Evolutionary conservation across 2,113 vertebrate species (phyloP).

Genomic region (Perca schrenkii): DNA sequence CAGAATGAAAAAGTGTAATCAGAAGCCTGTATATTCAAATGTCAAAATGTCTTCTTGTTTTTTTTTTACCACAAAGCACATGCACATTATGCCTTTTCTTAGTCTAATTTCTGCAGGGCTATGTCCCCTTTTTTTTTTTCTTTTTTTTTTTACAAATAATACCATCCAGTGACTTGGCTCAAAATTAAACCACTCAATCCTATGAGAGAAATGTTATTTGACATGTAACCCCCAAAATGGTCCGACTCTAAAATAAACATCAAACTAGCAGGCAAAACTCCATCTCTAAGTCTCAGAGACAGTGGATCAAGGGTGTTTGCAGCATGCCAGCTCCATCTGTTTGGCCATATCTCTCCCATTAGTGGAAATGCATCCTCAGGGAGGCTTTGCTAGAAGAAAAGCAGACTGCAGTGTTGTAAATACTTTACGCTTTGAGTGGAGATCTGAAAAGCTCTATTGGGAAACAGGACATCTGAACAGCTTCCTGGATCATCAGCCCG

Average conservation of each 20-base stretch:
- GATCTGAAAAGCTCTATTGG: conserved; percentile 53
- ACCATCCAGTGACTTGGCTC: conserved; percentile 6
- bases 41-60: not conserved
- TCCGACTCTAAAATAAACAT: conserved; percentile 30
- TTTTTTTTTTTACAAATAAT: conserved; percentile 4
- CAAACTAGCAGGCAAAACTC: conserved; percentile 21
- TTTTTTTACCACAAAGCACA: not conserved
- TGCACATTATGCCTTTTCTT: too few species aligned
- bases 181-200: not conserved
- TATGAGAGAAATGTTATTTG: not conserved
- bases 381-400: conserved; percentile 47
- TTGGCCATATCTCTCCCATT: conserved; percentile 65
- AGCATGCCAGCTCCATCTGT: conserved; percentile 68
- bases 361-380: conserved; percentile 60
- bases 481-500: conserved; percentile 43
- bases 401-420: conserved; percentile 62
- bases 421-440: conserved; percentile 64
- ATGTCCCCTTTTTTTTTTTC: not conserved
- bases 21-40: not conserved
- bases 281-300: conserved; percentile 27
- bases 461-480: conserved; percentile 47
- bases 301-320: not conserved
- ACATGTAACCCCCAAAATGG: conserved; percentile 13
- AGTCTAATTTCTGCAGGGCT: not conserved
- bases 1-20: conserved; percentile 8